Conservation (phyloP, 1,140 invertebrate species). For the Drosophila gunungcola region DNA sequence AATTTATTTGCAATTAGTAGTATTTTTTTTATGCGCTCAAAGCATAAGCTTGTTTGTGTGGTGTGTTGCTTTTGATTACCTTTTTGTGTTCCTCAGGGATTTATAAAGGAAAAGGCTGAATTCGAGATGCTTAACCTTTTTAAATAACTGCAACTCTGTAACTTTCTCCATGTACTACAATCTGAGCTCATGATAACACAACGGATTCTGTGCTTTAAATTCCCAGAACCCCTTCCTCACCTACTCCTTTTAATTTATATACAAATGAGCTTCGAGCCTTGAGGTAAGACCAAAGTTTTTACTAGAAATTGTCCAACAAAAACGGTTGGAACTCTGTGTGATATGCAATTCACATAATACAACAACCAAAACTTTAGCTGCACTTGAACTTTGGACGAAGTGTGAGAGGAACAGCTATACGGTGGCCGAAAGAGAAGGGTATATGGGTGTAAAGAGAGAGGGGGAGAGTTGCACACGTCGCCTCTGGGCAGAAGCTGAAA, state of each 20-base stretch:
- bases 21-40: constrained; percentile 19
- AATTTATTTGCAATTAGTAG: constrained; percentile 82
- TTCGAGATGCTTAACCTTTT: too few relatives aligned
- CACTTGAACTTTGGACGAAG: constrained; percentile 68
- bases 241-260: constrained; percentile 63
- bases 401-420: neutral
- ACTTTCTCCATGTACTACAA: too few relatives aligned
- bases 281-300: constrained; percentile 66
- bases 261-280: constrained; percentile 68
- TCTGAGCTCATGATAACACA: neutral
- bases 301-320: constrained; percentile 66
- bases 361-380: constrained; percentile 71
- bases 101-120: neutral
- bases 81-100: neutral
- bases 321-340: constrained; percentile 56
- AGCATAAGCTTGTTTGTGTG: constrained; percentile 10
- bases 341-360: constrained; percentile 75
- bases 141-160: too few relatives aligned
- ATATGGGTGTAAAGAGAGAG: neutral
- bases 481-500: constrained; percentile 63
- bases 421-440: neutral
- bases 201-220: neutral
- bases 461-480: constrained; percentile 49
- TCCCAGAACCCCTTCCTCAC: neutral
- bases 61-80: constrained; percentile 1